Percentiles rank a stretch among this genome's conserved stretches.
These are phyloP conservation scores for Setipinna tenuifilis DNA, from an alignment of 2,797 vertebrate species.

Conservation along the genomic window DNA sequence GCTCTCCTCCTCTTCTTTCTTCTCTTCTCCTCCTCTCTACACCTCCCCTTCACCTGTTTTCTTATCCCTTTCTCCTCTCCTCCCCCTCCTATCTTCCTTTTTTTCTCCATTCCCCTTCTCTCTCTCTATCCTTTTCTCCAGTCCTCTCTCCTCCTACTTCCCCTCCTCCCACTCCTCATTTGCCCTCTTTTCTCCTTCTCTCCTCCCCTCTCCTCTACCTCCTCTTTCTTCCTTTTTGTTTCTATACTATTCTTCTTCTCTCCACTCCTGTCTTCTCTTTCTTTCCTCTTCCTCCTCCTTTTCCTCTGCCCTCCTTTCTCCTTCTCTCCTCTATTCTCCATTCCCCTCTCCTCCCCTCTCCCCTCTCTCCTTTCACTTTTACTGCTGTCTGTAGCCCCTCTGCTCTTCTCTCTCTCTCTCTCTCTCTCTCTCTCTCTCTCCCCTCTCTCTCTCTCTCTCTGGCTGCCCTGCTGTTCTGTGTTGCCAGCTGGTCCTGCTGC, in stretches of 20 bases:
- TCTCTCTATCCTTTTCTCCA: too few species aligned
- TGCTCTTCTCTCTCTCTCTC: neutral
- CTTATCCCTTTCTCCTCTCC: too few species aligned
- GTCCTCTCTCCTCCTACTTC: neutral
- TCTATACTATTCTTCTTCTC: neutral
- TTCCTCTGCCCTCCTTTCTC: neutral
- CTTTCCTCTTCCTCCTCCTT: too few species aligned
- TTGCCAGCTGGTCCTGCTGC: conserved; percentile 49
- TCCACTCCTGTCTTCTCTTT: neutral
- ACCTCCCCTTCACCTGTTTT: too few species aligned
- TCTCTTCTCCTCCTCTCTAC: too few species aligned
- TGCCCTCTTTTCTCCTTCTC: too few species aligned
- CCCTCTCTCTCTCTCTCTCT: neutral
- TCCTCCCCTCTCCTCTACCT: neutral
- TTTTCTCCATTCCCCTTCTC: too few species aligned
- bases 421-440: neutral
- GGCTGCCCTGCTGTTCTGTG: conserved; percentile 16
- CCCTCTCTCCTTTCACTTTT: neutral
- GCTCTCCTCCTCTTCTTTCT: too few species aligned
- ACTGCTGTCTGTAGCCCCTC: neutral
- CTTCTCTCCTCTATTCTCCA: neutral
- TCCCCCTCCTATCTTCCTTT: too few species aligned
- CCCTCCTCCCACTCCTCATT: neutral
- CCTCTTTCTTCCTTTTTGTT: neutral
- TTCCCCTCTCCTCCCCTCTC: neutral